These are phyloP conservation scores for Illadopsis cleaveri DNA, from an alignment of 2,113 vertebrate species.

Conservation along the genomic window DNA sequence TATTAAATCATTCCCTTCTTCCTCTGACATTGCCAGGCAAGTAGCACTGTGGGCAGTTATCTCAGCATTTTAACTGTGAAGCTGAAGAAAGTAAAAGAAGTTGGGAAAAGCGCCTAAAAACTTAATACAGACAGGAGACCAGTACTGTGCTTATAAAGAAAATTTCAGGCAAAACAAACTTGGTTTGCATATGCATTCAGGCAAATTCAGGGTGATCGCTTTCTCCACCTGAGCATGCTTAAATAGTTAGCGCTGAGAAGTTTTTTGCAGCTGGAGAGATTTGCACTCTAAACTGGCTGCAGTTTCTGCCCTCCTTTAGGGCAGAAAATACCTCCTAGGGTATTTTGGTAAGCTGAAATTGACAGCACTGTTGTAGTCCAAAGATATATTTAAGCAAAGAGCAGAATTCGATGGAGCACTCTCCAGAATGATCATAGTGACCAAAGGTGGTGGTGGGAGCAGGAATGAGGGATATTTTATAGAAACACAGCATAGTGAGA, in stretches of 20 bases:
- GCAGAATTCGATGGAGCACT: background rate
- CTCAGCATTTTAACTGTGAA: background rate
- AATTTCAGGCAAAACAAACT: background rate
- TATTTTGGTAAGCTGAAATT: background rate
- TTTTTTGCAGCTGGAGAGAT: conserved; percentile 4
- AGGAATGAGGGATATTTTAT: background rate
- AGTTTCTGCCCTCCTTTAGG: conserved; percentile 8
- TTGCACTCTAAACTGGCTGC: background rate
- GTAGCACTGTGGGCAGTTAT: background rate
- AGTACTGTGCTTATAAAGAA: background rate
- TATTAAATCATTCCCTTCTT: conserved; percentile 1
- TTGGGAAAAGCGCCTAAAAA: background rate
- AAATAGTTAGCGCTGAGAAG: background rate
- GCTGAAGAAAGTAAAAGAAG: background rate
- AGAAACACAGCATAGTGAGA: background rate
- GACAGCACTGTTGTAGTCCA: background rate
- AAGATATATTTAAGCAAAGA: background rate
- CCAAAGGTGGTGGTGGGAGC: background rate
- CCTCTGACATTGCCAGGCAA: background rate
- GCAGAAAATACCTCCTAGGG: background rate
- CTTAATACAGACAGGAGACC: background rate
- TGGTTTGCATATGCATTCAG: background rate
- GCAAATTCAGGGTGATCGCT: background rate
- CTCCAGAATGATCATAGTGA: background rate
- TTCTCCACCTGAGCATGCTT: background rate